Evolutionary conservation across 2,888 invertebrate genomes (phyloP).

Genomic region (Calliopum simillimum): DNA sequence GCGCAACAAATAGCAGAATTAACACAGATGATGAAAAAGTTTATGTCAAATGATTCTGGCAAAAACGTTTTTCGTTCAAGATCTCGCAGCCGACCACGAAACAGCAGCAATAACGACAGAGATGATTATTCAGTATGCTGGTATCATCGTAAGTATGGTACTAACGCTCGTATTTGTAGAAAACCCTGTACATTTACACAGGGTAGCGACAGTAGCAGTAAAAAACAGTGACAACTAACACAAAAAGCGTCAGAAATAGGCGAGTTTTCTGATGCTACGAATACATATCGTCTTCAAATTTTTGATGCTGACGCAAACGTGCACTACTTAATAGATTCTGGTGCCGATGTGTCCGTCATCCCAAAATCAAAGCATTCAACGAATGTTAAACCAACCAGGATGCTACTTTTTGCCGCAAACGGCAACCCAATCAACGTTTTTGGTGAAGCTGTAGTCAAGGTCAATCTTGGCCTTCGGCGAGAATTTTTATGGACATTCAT

Average conservation of each 20-base stretch:
- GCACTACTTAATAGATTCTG: not conserved
- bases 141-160: not conserved
- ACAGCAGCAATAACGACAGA: not conserved
- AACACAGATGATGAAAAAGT: not conserved
- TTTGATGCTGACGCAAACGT: too few species aligned
- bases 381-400: not conserved
- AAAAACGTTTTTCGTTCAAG: too few species aligned
- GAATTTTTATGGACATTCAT: constrained; percentile 34
- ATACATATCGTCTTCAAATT: constrained; percentile 13
- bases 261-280: not conserved
- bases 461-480: constrained; percentile 35
- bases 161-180: not conserved
- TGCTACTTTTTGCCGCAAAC: constrained; percentile 35
- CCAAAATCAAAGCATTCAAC: not conserved
- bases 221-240: not conserved
- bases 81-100: not conserved
- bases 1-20: not conserved
- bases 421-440: constrained; percentile 21
- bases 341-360: constrained; percentile 1
- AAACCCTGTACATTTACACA: not conserved
- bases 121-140: too few species aligned
- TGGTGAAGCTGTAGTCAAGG: constrained; percentile 24
- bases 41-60: not conserved
- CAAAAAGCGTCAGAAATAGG: not conserved
- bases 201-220: not conserved